Conservation (phyloP, 2,797 vertebrate species). For the Vespertilio murinus region DNA sequence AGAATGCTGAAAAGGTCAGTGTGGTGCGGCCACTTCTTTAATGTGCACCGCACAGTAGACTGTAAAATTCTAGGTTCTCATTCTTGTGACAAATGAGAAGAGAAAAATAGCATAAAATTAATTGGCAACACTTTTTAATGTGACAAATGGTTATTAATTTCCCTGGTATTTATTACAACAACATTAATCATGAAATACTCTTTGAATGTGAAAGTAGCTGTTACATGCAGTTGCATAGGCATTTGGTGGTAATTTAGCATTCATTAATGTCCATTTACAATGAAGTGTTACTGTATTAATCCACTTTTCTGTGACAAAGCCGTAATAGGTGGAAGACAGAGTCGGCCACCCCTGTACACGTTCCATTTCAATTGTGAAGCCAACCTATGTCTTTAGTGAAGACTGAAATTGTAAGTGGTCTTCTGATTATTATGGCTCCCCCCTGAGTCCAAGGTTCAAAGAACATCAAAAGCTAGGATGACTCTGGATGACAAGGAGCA, state of each 20-base stretch:
- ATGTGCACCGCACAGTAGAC: constrained; percentile 55
- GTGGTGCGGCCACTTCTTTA: constrained; percentile 38
- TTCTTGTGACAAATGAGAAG: constrained; percentile 74
- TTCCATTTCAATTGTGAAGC: constrained; percentile 51
- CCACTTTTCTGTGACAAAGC: constrained; percentile 70
- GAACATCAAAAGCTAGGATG: background rate
- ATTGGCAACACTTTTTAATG: constrained; percentile 79
- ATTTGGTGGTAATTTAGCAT: constrained; percentile 80
- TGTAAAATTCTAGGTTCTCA: constrained; percentile 69
- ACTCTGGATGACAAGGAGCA: background rate
- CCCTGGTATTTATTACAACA: constrained; percentile 81
- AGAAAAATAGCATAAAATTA: constrained; percentile 82
- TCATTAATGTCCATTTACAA: constrained; percentile 82
- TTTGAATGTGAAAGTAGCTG: constrained; percentile 75
- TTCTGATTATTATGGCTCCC: background rate
- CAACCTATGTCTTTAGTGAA: constrained; percentile 55
- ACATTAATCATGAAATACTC: constrained; percentile 82
- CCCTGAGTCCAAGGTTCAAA: background rate
- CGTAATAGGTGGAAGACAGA: constrained; percentile 66
- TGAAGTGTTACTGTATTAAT: constrained; percentile 81
- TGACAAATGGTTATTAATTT: constrained; percentile 85
- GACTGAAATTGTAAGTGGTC: constrained; percentile 6
- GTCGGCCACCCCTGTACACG: constrained; percentile 23
- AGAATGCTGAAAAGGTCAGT: constrained; percentile 66
- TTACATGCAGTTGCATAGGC: constrained; percentile 70